Evolutionary conservation across 2,113 vertebrate genomes (phyloP), one percentile per base, ranked within the genome.

Genomic region (Percopsis transmontana): DNA sequence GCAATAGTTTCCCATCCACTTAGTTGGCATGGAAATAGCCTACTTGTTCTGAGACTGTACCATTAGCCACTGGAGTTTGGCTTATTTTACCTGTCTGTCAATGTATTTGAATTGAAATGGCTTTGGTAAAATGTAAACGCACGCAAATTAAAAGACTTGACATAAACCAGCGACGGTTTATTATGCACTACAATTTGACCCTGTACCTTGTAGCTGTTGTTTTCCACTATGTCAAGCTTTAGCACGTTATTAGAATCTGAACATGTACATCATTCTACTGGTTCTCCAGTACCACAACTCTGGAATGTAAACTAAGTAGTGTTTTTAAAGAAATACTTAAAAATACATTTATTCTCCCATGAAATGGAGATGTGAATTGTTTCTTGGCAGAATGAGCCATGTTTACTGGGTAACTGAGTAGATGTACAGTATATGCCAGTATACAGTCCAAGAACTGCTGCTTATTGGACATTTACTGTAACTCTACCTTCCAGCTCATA

Each of bases 1-100:
- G 19, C 60, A 68, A 67, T 80, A 59, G 73, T 71, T 84, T 80
- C 39, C 65, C 20, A 1, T 86, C 70, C 67, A 57, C 62, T 70
- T 16, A 39, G 38, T 77, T 72, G 77, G 68, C 65, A 64, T 54
- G 58, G 68, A 71, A 81, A 74, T 60, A 45, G 42, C 12, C 2
- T 45, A 63, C 62, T 47, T 68, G 1, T 41, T 79, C 51, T 62
- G 41, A 33, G 69, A 47, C 62, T 4, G 7, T 40, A 20, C 45
- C 47, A 33, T 79, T 75, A 82, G 68, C 72, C 70, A 67, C 47
- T 83, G 45, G 70, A 76, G 51, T 65, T 66, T 64, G 14, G 47
- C 58, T 76, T 58, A 58, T 61, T 77, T 61, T 64, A 64, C 63
- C 5, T 33, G 27, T 33, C 20, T 82, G 72, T 78, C 79, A 72